Conservation (phyloP, 2,797 vertebrate genomes). For the Propithecus perrieri region DNA sequence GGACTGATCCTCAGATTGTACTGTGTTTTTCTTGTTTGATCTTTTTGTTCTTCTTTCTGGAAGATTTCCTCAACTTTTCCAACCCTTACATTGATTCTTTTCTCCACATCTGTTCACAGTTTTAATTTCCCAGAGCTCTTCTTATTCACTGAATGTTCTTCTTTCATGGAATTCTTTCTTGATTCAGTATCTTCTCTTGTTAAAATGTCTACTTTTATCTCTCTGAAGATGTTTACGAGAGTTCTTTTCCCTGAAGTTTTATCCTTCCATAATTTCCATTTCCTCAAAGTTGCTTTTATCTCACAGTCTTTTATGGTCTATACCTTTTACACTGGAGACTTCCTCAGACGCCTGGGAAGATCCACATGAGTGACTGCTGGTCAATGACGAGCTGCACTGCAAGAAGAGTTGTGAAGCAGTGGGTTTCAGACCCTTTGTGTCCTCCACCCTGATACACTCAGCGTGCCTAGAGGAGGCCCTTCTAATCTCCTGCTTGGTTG, state of each 20-base stretch:
- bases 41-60: background rate
- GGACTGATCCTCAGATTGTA: background rate
- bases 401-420: background rate
- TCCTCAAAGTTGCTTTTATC: background rate
- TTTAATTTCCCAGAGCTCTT: background rate
- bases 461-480: background rate
- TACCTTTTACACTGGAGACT: background rate
- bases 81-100: background rate
- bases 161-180: background rate
- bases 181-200: background rate
- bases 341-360: background rate
- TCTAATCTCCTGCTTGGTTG: background rate
- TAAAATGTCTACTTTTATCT: background rate
- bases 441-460: background rate
- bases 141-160: background rate
- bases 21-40: background rate
- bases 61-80: background rate
- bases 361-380: background rate
- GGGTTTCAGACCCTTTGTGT: background rate
- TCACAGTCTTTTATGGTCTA: background rate
- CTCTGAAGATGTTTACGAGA: background rate
- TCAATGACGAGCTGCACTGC: background rate
- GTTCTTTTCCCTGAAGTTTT: background rate
- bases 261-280: background rate
- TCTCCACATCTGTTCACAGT: background rate